Conservation (phyloP, 92 coral and sea anemone species). For the Zoanthus solanderi region DNA sequence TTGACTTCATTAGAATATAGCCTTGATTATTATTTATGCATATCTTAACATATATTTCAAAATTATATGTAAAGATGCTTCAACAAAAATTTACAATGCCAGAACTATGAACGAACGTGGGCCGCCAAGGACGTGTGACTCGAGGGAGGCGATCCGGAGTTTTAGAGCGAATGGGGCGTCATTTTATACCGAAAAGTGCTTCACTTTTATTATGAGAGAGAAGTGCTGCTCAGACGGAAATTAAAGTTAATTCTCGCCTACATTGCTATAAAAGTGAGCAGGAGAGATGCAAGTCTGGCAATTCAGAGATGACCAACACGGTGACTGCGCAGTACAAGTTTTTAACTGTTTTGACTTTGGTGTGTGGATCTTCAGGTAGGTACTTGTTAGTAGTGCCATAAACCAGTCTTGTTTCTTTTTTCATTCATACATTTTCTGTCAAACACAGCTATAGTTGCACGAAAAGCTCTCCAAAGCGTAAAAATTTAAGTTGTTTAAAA, state of each 20-base stretch:
- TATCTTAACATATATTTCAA: slow-evolving; percentile 2
- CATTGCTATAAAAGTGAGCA: slow-evolving; percentile 24
- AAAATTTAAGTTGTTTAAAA: neutral
- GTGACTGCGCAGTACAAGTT: neutral
- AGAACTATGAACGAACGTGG: slow-evolving; percentile 13
- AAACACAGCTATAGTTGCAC: neutral
- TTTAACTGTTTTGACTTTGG: slow-evolving; percentile 4
- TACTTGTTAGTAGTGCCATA: neutral
- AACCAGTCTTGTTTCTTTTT: neutral
- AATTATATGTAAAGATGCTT: neutral
- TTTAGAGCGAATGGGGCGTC: slow-evolving; percentile 13
- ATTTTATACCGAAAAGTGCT: slow-evolving; percentile 2
- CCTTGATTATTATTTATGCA: neutral
- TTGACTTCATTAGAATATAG: neutral
- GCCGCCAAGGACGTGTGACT: neutral
- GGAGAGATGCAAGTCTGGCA: neutral
- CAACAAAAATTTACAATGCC: neutral
- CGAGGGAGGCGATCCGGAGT: slow-evolving; percentile 26
- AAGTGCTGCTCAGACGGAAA: neutral
- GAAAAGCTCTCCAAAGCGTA: neutral
- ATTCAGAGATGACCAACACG: slow-evolving; percentile 19
- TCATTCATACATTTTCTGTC: neutral
- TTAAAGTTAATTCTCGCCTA: slow-evolving; percentile 13
- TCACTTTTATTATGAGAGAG: neutral
- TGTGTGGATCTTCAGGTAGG: slow-evolving; percentile 24